A percentile compares a stretch with the other conserved stretches of the same genome.
phyloP scores from a whole-genome alignment of 1,140 invertebrate genomes.

The Myzus persicae region DNA sequence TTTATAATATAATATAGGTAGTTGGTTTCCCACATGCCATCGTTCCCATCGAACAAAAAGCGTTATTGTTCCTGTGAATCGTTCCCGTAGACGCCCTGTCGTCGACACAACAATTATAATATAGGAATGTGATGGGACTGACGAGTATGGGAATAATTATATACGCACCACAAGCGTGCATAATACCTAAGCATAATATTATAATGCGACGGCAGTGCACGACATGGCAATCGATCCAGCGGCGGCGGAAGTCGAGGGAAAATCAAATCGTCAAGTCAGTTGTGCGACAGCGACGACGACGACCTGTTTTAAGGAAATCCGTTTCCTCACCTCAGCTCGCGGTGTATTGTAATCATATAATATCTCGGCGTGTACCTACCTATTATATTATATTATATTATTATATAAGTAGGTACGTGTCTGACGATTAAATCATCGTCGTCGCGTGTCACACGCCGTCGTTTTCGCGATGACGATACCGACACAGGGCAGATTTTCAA shows the following conservation, averaged over 20 bases:
- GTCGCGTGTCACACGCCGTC: too few species aligned
- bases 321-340: neutral
- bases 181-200: neutral
- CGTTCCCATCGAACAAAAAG: neutral
- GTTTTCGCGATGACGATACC: neutral
- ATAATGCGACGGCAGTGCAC: neutral
- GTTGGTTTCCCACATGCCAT: neutral
- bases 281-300: neutral
- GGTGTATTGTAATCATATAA: neutral
- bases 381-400: neutral
- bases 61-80: neutral
- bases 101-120: neutral
- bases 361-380: neutral
- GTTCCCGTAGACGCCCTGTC: neutral
- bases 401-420: too few species aligned
- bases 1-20: neutral
- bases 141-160: neutral
- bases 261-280: neutral
- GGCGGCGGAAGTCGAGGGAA: neutral
- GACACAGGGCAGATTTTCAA: neutral
- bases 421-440: neutral
- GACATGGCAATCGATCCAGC: neutral
- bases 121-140: neutral
- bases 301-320: constrained; percentile 13
- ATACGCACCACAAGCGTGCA: neutral